Conservation (phyloP, 2,888 invertebrate species). For the Cosmorhoe ocellata region DNA sequence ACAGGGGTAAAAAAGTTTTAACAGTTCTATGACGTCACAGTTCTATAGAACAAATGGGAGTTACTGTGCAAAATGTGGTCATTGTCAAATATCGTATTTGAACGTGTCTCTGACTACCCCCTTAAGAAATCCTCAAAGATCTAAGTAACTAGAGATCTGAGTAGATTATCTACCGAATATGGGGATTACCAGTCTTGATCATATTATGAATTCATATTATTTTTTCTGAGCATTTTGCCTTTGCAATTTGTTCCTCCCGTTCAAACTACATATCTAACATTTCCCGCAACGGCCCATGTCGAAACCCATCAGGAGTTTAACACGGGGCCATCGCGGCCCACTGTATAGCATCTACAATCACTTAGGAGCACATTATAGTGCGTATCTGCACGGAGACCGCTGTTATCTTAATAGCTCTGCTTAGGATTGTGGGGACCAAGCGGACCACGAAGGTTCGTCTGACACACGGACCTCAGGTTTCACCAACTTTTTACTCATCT, state of each 20-base stretch:
- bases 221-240: background rate
- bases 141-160: too few relatives aligned
- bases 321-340: conserved; percentile 22
- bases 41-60: too few relatives aligned
- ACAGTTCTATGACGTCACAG: too few relatives aligned
- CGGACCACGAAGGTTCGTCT: conserved; percentile 33
- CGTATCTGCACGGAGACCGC: conserved; percentile 43
- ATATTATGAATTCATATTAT: too few relatives aligned
- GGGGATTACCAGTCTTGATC: too few relatives aligned
- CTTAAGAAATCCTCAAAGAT: too few relatives aligned
- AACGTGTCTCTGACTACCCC: too few relatives aligned
- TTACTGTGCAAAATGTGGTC: too few relatives aligned
- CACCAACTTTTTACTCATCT: background rate
- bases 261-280: background rate
- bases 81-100: too few relatives aligned
- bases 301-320: conserved; percentile 25
- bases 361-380: conserved; percentile 49
- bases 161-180: too few relatives aligned
- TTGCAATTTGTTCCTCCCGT: conserved; percentile 1
- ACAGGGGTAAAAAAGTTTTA: too few relatives aligned
- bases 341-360: conserved; percentile 42
- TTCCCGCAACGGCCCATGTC: conserved; percentile 8
- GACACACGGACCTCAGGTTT: conserved; percentile 28
- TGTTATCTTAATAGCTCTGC: conserved; percentile 44
- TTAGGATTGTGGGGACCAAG: conserved; percentile 44